Evolutionary conservation across 2,888 invertebrate genomes (phyloP).

Genomic region (Leptinotarsa tumamoca): DNA sequence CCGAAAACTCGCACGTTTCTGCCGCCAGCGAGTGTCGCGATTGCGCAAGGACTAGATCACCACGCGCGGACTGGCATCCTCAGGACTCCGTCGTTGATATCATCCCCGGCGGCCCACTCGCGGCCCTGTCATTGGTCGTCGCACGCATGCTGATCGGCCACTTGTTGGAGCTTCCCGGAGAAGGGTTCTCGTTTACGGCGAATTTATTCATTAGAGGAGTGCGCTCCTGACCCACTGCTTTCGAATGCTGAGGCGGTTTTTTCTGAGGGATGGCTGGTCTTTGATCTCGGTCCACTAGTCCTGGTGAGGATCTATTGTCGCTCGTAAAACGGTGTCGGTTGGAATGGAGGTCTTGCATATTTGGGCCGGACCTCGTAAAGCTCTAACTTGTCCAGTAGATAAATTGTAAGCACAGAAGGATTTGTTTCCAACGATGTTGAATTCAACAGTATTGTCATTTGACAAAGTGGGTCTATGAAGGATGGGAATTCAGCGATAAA

Average conservation of each 20-base stretch:
- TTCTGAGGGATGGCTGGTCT: constrained; percentile 1
- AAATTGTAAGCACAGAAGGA: too few species aligned
- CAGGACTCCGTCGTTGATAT: constrained; percentile 58
- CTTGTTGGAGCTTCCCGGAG: constrained; percentile 54
- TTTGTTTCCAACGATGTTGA: too few species aligned
- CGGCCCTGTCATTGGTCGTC: constrained; percentile 58
- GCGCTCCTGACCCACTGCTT: constrained; percentile 45
- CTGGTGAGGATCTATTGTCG: too few species aligned
- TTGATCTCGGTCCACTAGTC: not conserved
- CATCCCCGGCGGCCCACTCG: constrained; percentile 62
- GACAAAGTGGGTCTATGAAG: too few species aligned
- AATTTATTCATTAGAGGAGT: constrained; percentile 48
- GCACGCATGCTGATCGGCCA: constrained; percentile 59
- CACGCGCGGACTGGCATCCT: constrained; percentile 61
- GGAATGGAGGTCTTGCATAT: too few species aligned
- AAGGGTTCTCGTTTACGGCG: constrained; percentile 38
- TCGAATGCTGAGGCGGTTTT: constrained; percentile 20
- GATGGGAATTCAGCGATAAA: too few species aligned
- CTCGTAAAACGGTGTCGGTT: too few species aligned
- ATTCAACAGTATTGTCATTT: too few species aligned
- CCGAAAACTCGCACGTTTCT: constrained; percentile 53
- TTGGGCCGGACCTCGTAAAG: too few species aligned
- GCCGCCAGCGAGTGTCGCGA: constrained; percentile 53
- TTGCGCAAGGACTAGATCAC: constrained; percentile 61
- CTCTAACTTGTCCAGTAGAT: too few species aligned